phyloP scores from a whole-genome alignment of 2,888 invertebrate species.

The Sclerodermus sp. region DNA sequence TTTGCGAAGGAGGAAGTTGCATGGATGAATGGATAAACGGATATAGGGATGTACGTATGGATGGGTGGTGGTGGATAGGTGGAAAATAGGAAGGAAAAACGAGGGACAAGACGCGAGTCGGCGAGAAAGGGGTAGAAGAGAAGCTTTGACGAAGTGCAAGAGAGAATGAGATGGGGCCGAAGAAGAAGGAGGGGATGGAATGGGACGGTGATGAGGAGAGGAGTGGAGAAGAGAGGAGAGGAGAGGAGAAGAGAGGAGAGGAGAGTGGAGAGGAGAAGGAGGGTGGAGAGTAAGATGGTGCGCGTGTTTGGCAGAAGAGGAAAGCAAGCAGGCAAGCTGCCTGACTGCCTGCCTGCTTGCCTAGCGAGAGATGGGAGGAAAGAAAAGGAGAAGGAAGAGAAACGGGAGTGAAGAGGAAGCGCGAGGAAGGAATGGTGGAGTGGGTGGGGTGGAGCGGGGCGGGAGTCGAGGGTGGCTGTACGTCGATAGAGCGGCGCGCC shows the following conservation, averaged over 20 bases:
- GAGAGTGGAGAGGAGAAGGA: conserved; percentile 8
- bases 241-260: conserved; percentile 1
- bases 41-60: conserved; percentile 12
- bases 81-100: too few species aligned
- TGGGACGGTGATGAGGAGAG: background rate
- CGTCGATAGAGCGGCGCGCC: conserved; percentile 59
- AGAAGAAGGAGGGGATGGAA: background rate
- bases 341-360: too few species aligned
- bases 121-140: conserved; percentile 3
- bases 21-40: conserved; percentile 5
- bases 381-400: conserved; percentile 7
- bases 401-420: conserved; percentile 20
- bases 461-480: conserved; percentile 44
- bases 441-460: conserved; percentile 6
- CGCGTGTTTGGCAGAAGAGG: conserved; percentile 14
- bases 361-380: conserved; percentile 10
- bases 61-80: conserved; percentile 9
- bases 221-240: background rate
- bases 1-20: conserved; percentile 17
- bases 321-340: conserved; percentile 10
- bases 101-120: conserved; percentile 4
- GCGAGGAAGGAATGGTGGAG: background rate
- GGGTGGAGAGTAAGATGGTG: conserved; percentile 13
- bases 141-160: too few species aligned
- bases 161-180: background rate